These are phyloP conservation scores for Micronycteris hirsuta DNA, from an alignment of 2,113 vertebrate genomes.

Conservation along the genomic window DNA sequence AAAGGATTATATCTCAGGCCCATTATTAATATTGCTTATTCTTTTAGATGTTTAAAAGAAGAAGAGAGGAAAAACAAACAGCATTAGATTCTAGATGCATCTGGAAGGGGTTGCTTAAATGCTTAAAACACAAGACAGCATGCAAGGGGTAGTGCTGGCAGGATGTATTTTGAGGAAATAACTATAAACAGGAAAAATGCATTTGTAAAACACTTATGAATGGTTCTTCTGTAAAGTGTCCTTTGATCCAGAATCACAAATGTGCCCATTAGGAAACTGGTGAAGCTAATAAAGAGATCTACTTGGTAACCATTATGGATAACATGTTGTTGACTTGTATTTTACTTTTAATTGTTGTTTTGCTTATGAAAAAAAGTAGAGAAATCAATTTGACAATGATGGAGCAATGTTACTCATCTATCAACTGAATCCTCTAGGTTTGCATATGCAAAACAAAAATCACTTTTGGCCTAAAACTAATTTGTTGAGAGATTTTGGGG, in stretches of 20 bases:
- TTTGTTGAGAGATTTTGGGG: neutral
- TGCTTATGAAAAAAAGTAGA: neutral
- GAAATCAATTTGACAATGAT: neutral
- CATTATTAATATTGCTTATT: slow-evolving; percentile 30
- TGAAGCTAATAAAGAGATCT: neutral
- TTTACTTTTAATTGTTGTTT: slow-evolving; percentile 7
- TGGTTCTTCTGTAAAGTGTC: neutral
- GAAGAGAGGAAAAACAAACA: neutral
- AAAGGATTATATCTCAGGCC: neutral
- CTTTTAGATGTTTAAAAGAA: neutral
- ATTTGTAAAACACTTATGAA: slow-evolving; percentile 7
- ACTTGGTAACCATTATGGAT: neutral
- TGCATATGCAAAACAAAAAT: neutral
- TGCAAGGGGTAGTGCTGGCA: neutral
- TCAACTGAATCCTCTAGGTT: neutral
- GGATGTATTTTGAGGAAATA: neutral
- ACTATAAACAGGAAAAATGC: neutral
- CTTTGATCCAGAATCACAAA: neutral
- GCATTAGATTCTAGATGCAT: neutral
- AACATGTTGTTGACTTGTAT: neutral
- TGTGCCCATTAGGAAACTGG: neutral
- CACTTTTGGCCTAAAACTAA: neutral
- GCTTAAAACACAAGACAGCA: neutral
- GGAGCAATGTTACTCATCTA: accelerated
- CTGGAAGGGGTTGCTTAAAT: neutral